Conservation (phyloP, 1,140 invertebrate genomes). For the Zaprionus tsacasi region DNA sequence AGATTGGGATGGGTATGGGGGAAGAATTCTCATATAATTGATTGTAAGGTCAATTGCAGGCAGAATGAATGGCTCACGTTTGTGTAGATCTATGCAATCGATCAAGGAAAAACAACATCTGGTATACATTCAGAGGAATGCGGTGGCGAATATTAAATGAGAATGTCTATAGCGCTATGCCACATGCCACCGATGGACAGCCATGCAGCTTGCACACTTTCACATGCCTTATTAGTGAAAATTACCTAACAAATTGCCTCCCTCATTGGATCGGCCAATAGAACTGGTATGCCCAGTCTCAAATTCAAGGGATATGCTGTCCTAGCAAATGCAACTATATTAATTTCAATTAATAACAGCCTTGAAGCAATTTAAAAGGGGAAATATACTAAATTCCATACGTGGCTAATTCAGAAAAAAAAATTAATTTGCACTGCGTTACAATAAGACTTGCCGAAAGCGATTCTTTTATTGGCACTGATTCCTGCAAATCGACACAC, state of each 20-base stretch:
- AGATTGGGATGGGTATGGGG: no score
- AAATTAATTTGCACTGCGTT: neutral
- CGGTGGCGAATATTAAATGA: constrained; percentile 24
- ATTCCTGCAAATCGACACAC: neutral
- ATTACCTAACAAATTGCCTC: constrained; percentile 29
- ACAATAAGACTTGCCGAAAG: neutral
- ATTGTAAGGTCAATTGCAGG: constrained; percentile 37
- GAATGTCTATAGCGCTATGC: neutral
- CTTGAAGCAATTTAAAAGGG: neutral
- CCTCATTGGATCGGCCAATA: neutral
- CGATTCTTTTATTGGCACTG: neutral
- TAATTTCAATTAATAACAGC: neutral
- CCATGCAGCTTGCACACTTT: constrained; percentile 35
- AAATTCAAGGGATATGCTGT: neutral
- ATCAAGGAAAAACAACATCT: constrained; percentile 31
- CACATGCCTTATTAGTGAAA: constrained; percentile 33
- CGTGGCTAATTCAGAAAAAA: neutral
- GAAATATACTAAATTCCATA: no score
- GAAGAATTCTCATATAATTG: neutral
- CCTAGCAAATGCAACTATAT: neutral
- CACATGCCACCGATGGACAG: neutral
- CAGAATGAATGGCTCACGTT: constrained; percentile 2
- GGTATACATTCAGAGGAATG: constrained; percentile 30
- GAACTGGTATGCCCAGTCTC: neutral
- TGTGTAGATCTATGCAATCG: constrained; percentile 17